phyloP scores from a whole-genome alignment of 2,797 vertebrate genomes.

The Anabacerthia variegaticeps region DNA sequence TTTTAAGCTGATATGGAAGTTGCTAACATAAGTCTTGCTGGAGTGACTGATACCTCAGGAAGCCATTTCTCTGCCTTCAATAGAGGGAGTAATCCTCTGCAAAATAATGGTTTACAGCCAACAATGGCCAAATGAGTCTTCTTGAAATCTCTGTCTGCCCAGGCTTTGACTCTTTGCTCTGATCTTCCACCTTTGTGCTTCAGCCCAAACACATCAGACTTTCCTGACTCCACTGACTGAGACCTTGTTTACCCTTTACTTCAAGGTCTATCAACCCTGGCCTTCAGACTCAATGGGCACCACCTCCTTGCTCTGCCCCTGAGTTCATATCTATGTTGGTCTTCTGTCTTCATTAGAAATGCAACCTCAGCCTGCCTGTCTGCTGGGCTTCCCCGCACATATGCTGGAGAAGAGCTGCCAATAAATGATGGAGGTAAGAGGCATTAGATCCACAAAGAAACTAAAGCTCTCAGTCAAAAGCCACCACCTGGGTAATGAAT shows the following conservation, averaged over 20 bases:
- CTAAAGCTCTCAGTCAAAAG: neutral
- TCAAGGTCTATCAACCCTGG: neutral
- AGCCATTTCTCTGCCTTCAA: neutral
- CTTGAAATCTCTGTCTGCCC: neutral
- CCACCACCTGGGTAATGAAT: neutral
- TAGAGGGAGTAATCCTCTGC: neutral
- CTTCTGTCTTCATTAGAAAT: neutral
- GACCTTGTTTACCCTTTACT: neutral
- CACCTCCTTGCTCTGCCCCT: neutral
- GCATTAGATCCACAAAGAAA: neutral
- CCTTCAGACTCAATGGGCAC: neutral
- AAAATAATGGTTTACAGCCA: neutral
- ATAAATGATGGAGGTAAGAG: neutral
- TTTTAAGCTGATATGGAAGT: neutral
- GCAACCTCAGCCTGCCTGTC: neutral
- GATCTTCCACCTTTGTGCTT: neutral
- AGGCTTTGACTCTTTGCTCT: neutral
- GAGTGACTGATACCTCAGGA: neutral
- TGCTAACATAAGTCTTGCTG: neutral
- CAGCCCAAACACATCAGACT: neutral
- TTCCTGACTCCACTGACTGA: neutral
- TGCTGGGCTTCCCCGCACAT: neutral
- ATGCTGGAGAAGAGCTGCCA: neutral
- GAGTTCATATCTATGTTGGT: neutral
- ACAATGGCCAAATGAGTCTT: neutral